Base-by-base conservation (phyloP, 2,797 vertebrate genomes). In the Chelon auratus region DNA sequence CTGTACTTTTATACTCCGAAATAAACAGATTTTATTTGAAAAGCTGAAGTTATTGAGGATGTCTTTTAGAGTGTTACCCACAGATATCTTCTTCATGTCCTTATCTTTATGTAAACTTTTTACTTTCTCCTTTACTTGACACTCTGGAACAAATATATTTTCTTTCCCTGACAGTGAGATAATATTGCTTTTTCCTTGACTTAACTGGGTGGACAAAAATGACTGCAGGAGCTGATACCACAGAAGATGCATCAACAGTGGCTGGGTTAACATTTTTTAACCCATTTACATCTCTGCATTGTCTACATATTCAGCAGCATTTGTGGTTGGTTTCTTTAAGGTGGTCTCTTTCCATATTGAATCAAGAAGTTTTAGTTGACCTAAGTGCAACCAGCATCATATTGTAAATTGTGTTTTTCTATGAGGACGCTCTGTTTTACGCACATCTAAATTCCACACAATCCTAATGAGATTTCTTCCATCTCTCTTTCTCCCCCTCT, bases 401-500 rank as follows among this genome's bases (percentile, higher is more conserved):
- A 5, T 4, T 54, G 11, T 0, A 2, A 43, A 54, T 62, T 36
- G 14, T 50, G 59, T 63, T 54, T 53, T 17, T 2, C 3, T 71
- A 15, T 26, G n/a, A 59, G 7, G 45, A 47, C 42, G 17, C 1
- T 43, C 4, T 15, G 42, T 11, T 11, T 40, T 40, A 40, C 39
- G 3, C 8, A 14, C 3, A 30, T 42, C 40, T 17, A 47, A 18
- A 67, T 37, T 68, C 60, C 45, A 48, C 22, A 20, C 11, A 58
- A 64, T 36, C 52, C 6, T 82, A 63, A 90, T 75, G 33, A 68
- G 37, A 64, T 52, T 75, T 51, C 55, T 33, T 3, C 15, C 43
- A 50, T 47, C 36, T 82, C 70, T 55, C 59, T 20, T 93, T 52
- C 26, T 58, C 22, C 20, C 18, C 43, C 33, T 60, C 10, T 53